Evolutionary conservation across 2,888 invertebrate species (phyloP), one percentile per base, ranked within the genome.

Genomic region (Tridacna crocea): DNA sequence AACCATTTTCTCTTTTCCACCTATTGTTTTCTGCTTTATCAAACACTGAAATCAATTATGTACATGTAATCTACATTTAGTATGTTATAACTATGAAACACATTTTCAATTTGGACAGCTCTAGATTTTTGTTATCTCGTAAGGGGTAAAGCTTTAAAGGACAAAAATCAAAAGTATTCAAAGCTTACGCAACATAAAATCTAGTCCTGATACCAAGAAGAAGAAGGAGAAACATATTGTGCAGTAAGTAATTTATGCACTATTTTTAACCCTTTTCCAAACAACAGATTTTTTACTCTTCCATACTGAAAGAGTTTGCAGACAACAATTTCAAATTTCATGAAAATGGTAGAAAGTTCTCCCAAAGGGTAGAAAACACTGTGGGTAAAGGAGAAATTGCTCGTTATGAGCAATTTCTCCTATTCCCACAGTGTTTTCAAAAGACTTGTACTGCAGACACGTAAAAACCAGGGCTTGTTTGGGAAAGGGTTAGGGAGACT

Each of bases 331-430:
- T 51, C 11, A 15, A 51, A 51, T 51, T 13, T 11, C 51, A 13
- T 11, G 51, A 51, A n/a, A n/a, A 11, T 51, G 15, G 15, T 13
- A 51, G 51, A 11, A 13, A 15, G 12, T 51, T 51, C 51, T 51
- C 51, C 11, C 51, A 51, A 11, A 51, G 51, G 15, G 51, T 51
- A 11, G n/a, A n/a, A 51, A 51, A 51, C 51, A 51, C 15, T 12
- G 61, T 61, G 10, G n/a, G 22, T 15, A 61, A 61, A 61, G 61
- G 61, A n/a, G n/a, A 61, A 61, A 61, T n/a, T 61, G n/a, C 61
- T 61, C n/a, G 11, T 15, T n/a, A n/a, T 61, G 61, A 61, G 61
- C 61, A 51, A 51, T 51, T 51, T 51, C 12, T 51, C 51, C 51
- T 15, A 13, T 13, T 51, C 15, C 15, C 15, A 51, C 51, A 51